Evolutionary conservation across 2,113 vertebrate species (phyloP), one percentile per base, ranked within the genome.

Genomic region (Mola mola): DNA sequence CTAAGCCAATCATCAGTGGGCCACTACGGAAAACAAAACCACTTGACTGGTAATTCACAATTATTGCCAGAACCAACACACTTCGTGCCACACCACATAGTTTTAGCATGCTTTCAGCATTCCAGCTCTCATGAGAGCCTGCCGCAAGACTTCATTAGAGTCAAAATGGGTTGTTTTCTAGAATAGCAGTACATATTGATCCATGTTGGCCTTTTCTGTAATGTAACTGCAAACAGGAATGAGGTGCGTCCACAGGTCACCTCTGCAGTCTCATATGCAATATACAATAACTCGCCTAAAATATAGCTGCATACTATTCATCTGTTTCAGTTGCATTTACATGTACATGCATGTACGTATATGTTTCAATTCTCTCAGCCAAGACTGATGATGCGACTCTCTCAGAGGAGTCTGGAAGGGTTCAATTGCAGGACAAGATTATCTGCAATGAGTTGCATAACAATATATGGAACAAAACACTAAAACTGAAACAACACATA

Each of bases 221-320:
- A 41, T 73, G 78, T 68, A 73, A 77, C 46, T 76, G 67, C 75
- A 79, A 77, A 55, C 66, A 55, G 61, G 75, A 84, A 82, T 52
- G 42, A 79, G 66, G 77, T 72, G 57, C 81, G 78, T 78, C 22
- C 8, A 49, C 17, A 33, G 79, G 75, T 77, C 78, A 73, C 50
- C 28, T 51, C 50, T 58, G 53, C 59, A 47, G 49, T 47, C 20
- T 62, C 21, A 8, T 34, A 72, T 57, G 19, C 33, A 65, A 57
- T 41, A 48, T 17, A 34, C 33, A 34, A 34, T 15, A 10, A 2
- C 33, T 5, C 11, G 3, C 37, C 15, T n/a, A n/a, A n/a, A n/a
- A n/a, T n/a, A n/a, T n/a, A n/a, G n/a, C n/a, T 40, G 26, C 46
- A 50, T 60, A 50, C 34, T 36, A 68, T 57, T 73, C 33, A 50